phyloP scores from a whole-genome alignment of 2,113 vertebrate genomes.

The Mustelus asterias region DNA sequence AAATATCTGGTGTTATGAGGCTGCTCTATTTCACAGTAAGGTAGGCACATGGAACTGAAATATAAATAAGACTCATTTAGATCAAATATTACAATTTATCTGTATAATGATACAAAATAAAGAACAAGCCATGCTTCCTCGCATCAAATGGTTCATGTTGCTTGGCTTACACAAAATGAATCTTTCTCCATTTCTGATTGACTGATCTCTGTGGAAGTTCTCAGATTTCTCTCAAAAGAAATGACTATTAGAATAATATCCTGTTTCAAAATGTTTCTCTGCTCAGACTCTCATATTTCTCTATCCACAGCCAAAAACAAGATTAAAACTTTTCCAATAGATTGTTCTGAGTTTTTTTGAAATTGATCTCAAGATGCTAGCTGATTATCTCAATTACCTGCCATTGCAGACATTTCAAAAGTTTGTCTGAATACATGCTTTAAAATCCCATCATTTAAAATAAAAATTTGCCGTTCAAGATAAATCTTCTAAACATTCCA shows the following conservation, averaged over 20 bases:
- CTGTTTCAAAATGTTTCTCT: no score
- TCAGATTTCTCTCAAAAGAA: neutral
- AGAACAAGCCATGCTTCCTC: neutral
- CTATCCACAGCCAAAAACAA: neutral
- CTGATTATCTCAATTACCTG: neutral
- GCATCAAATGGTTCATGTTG: neutral
- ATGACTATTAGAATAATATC: neutral
- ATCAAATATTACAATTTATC: neutral
- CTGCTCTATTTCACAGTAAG: no score
- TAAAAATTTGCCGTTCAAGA: neutral
- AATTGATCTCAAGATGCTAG: neutral
- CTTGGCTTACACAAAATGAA: neutral
- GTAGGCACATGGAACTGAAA: neutral
- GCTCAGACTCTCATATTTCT: no score
- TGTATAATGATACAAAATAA: no score
- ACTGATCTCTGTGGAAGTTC: neutral
- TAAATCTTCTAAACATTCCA: no score
- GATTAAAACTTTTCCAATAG: neutral
- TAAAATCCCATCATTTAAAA: neutral
- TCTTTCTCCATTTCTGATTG: neutral
- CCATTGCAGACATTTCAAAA: neutral
- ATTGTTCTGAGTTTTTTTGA: neutral
- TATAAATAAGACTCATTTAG: neutral
- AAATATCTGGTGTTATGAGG: no score
- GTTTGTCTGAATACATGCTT: neutral